A percentile compares a stretch with the other conserved stretches of the same genome.
Conservation (phyloP, 2,888 invertebrate genomes). For the Agrochola litura region DNA sequence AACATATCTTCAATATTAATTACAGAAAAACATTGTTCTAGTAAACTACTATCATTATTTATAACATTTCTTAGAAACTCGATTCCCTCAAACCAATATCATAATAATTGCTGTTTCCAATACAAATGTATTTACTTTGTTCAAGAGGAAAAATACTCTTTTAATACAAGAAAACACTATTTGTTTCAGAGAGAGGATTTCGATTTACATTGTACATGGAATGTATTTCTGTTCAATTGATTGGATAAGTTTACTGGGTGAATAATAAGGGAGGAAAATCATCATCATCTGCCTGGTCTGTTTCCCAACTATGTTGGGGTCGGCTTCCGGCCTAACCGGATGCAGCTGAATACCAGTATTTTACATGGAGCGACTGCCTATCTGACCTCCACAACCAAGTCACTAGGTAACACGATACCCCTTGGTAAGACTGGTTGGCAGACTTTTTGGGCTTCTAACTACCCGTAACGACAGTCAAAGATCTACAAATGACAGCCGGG, state of each 20-base stretch:
- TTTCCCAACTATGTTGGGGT: too few species aligned
- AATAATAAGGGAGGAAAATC: not conserved
- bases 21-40: not conserved
- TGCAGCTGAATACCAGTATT: too few species aligned
- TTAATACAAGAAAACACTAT: constrained; percentile 6
- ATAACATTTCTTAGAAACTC: constrained; percentile 23
- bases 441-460: too few species aligned
- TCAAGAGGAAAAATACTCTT: constrained; percentile 24
- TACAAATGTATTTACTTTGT: constrained; percentile 31
- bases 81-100: constrained; percentile 11
- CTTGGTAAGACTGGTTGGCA: too few species aligned
- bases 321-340: too few species aligned
- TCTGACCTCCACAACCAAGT: too few species aligned
- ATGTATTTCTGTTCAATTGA: constrained; percentile 20
- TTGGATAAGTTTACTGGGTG: constrained; percentile 7
- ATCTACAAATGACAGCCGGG: too few species aligned
- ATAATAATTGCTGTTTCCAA: constrained; percentile 42
- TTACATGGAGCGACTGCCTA: too few species aligned
- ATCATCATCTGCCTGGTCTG: too few species aligned
- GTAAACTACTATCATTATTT: constrained; percentile 31
- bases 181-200: constrained; percentile 15
- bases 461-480: too few species aligned
- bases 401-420: too few species aligned
- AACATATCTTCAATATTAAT: not conserved
- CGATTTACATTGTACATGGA: constrained; percentile 20